A percentile compares a stretch with the other conserved stretches of the same genome.
These are phyloP conservation scores for Centruroides sculpturatus DNA, from an alignment of 1,140 invertebrate genomes.

Conservation along the genomic window DNA sequence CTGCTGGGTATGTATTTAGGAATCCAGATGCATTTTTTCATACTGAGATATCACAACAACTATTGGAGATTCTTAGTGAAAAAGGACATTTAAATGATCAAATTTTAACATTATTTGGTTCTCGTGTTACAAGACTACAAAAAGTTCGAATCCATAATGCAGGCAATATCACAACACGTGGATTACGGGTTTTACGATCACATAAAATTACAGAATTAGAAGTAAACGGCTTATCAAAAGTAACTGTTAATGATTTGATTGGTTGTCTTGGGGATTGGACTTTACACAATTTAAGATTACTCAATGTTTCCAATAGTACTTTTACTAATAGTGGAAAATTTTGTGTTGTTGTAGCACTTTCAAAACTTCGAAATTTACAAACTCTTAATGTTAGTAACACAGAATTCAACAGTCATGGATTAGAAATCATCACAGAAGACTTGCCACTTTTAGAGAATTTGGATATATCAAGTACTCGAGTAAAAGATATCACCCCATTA, in stretches of 20 bases:
- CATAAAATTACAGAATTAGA: slow-evolving; percentile 47
- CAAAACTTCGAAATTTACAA: slow-evolving; percentile 39
- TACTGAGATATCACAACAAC: slow-evolving; percentile 47
- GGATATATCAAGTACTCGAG: slow-evolving; percentile 52
- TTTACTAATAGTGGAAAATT: slow-evolving; percentile 41
- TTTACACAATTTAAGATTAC: slow-evolving; percentile 43
- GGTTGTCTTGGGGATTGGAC: slow-evolving; percentile 58
- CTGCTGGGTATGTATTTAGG: slow-evolving; percentile 40
- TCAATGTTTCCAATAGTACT: slow-evolving; percentile 50
- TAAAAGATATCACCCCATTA: slow-evolving; percentile 50
- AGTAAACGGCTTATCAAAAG: slow-evolving; percentile 37
- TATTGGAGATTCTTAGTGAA: slow-evolving; percentile 45
- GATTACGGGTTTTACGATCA: slow-evolving; percentile 44
- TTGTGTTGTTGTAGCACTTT: slow-evolving; percentile 32
- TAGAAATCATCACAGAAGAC: slow-evolving; percentile 53
- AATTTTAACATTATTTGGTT: slow-evolving; percentile 46
- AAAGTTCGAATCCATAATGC: slow-evolving; percentile 31
- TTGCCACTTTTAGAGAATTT: slow-evolving; percentile 47
- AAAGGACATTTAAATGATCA: slow-evolving; percentile 47
- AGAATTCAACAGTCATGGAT: slow-evolving; percentile 50
- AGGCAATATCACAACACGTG: slow-evolving; percentile 40
- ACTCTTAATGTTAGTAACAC: slow-evolving; percentile 54
- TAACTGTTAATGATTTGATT: slow-evolving; percentile 49
- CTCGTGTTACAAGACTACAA: slow-evolving; percentile 45
- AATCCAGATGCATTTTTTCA: slow-evolving; percentile 49